Conservation (phyloP, 1,140 invertebrate genomes). For the Cheumatopsyche charites region DNA sequence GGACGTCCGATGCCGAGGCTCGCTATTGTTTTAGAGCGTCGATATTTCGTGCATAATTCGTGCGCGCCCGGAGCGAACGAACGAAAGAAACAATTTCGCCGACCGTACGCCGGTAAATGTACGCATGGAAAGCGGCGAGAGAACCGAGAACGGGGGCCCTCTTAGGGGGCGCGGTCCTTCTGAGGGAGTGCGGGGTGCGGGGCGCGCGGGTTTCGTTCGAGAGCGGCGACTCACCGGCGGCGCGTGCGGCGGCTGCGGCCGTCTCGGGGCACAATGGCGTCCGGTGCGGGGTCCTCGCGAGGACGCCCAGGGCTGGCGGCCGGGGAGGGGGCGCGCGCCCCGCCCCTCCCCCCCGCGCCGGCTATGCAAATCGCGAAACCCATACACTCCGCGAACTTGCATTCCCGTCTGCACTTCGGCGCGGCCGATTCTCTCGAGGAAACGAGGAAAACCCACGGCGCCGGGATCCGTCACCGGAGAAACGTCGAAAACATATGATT, state of each 20-base stretch:
- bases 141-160: not conserved
- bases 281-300: constrained; percentile 29
- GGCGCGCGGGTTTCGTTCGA: not conserved
- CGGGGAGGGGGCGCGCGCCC: constrained; percentile 13
- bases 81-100: not conserved
- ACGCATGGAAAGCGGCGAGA: not conserved
- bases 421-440: too few relatives aligned
- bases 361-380: not conserved
- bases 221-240: constrained; percentile 13
- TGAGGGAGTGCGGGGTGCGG: not conserved
- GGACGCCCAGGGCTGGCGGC: constrained; percentile 31
- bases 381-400: not conserved
- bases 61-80: too few relatives aligned
- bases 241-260: constrained; percentile 29
- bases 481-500: too few relatives aligned
- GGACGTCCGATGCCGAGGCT: not conserved
- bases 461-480: too few relatives aligned
- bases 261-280: constrained; percentile 18
- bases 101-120: not conserved
- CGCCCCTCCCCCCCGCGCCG: not conserved
- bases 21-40: too few relatives aligned
- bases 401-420: not conserved
- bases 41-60: too few relatives aligned
- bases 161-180: not conserved
- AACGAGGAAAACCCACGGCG: too few relatives aligned